Evolutionary conservation across 2,113 vertebrate genomes (phyloP).

Genomic region (Mastomys natalensis): DNA sequence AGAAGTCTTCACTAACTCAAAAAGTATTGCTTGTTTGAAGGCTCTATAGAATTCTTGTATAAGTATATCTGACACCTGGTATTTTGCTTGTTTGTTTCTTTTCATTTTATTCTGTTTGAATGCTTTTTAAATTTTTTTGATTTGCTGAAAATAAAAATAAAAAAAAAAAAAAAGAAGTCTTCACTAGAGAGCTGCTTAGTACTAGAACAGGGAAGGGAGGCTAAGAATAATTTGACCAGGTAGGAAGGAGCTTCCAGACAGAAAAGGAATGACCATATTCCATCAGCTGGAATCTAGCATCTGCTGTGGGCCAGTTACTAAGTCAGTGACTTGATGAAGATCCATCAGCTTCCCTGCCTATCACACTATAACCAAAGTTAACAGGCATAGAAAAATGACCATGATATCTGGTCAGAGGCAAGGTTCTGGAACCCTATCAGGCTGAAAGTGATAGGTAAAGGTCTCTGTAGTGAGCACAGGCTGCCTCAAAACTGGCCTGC

Average conservation of each 20-base stretch:
- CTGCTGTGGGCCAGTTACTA: not conserved
- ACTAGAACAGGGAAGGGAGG: not conserved
- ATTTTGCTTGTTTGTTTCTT: too few species aligned
- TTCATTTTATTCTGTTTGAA: too few species aligned
- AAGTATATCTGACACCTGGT: too few species aligned
- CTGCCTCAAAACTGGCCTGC: not conserved
- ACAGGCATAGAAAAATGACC: not conserved
- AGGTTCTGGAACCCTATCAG: not conserved
- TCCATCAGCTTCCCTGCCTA: not conserved
- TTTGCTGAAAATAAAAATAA: too few species aligned
- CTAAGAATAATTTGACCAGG: not conserved
- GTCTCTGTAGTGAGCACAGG: not conserved
- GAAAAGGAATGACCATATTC: not conserved
- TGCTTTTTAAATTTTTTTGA: too few species aligned
- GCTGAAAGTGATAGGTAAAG: not conserved
- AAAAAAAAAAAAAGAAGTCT: not conserved
- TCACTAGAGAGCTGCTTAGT: not conserved
- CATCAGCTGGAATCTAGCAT: not conserved
- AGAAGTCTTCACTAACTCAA: not conserved
- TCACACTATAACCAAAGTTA: not conserved
- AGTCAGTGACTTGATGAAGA: not conserved
- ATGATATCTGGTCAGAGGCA: not conserved
- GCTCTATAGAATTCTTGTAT: too few species aligned
- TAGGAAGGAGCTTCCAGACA: not conserved
- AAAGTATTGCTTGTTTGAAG: too few species aligned